These are phyloP conservation scores for Novumbra hubbsi DNA, from an alignment of 2,797 vertebrate genomes.

Conservation along the genomic window DNA sequence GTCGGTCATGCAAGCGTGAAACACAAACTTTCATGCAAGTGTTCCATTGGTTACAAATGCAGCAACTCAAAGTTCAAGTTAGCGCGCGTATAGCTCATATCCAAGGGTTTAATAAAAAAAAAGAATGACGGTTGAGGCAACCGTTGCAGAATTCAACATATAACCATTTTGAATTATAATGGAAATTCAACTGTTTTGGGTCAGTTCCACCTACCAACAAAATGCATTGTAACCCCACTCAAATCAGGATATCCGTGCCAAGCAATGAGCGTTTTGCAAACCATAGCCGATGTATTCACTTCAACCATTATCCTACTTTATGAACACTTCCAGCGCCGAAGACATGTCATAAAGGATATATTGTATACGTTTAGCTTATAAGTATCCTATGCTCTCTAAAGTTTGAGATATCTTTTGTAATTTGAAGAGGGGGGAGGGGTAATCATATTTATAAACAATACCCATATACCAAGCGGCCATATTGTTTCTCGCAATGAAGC, in stretches of 20 bases:
- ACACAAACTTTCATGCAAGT: slow-evolving; percentile 1
- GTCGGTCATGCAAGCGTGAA: background rate
- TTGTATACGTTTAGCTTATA: slow-evolving; percentile 8
- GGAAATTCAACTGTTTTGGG: slow-evolving; percentile 25
- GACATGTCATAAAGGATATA: slow-evolving; percentile 16
- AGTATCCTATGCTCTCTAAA: slow-evolving; percentile 19
- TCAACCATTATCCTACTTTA: background rate
- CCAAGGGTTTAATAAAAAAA: background rate
- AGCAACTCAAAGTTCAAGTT: background rate
- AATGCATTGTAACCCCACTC: background rate
- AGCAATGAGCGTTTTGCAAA: background rate
- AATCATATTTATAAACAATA: slow-evolving; percentile 46
- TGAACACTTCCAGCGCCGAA: background rate
- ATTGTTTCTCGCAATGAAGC: slow-evolving; percentile 15
- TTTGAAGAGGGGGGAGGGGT: slow-evolving; percentile 30
- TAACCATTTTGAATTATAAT: slow-evolving; percentile 25
- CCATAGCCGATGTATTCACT: background rate
- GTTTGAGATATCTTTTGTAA: slow-evolving; percentile 32
- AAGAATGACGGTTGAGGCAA: background rate
- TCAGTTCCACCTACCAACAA: background rate
- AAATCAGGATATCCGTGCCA: background rate
- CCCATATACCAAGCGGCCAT: slow-evolving; percentile 30
- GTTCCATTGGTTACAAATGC: background rate
- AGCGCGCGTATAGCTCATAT: background rate
- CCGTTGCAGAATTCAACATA: background rate